Conservation (phyloP, 2,888 invertebrate species). For the Sepioteuthis lessoniana region DNA sequence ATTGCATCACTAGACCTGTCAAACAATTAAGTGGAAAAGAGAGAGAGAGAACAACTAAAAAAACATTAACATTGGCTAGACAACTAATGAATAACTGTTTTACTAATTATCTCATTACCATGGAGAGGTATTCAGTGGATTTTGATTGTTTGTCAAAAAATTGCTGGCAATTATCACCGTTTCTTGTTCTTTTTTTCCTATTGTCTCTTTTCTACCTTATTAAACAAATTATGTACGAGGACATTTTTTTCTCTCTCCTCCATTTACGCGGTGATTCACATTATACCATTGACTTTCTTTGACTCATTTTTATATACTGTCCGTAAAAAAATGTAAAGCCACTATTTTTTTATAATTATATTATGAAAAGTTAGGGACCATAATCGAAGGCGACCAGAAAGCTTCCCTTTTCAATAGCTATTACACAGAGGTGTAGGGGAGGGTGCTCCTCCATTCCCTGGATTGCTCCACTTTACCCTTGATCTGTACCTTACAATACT, state of each 20-base stretch:
- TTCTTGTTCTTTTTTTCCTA: neutral
- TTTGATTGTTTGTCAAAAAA: constrained; percentile 24
- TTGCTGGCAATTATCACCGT: neutral
- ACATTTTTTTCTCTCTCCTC: neutral
- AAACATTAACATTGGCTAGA: neutral
- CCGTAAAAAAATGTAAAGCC: neutral
- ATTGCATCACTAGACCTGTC: neutral
- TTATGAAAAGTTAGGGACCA: too few relatives aligned
- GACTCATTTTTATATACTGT: neutral
- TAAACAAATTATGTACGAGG: neutral
- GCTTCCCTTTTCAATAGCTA: too few relatives aligned
- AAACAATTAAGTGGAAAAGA: neutral
- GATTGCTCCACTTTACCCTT: too few relatives aligned
- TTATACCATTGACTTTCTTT: neutral
- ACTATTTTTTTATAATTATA: too few relatives aligned
- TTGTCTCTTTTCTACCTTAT: neutral
- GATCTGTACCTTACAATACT: too few relatives aligned
- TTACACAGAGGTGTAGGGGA: too few relatives aligned
- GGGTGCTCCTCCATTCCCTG: too few relatives aligned
- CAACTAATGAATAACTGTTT: constrained; percentile 7
- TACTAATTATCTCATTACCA: neutral
- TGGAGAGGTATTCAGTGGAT: neutral
- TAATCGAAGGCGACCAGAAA: too few relatives aligned
- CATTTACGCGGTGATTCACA: too few relatives aligned
- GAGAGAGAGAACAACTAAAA: neutral